Conservation (phyloP, 2,888 invertebrate species). For the Myopa tessellatipennis region DNA sequence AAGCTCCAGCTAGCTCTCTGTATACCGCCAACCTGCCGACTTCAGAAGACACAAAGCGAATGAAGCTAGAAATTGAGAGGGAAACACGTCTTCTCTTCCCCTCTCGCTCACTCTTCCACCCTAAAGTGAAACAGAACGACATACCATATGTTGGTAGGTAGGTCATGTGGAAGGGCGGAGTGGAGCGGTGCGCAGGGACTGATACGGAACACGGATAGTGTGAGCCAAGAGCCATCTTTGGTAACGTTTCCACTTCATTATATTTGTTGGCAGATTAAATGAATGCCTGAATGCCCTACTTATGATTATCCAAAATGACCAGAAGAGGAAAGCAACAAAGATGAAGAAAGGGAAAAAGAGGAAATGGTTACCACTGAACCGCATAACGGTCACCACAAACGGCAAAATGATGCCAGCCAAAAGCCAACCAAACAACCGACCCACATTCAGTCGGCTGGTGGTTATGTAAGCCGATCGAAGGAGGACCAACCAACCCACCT, state of each 20-base stretch:
- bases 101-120: too few relatives aligned
- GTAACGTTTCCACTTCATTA: conserved; percentile 1
- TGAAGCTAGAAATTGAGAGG: too few relatives aligned
- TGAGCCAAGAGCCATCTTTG: background rate
- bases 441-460: background rate
- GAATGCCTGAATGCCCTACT: background rate
- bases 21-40: background rate
- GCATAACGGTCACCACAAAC: conserved; percentile 18
- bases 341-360: background rate
- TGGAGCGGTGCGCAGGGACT: too few relatives aligned
- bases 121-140: too few relatives aligned
- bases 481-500: background rate
- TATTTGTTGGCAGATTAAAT: background rate
- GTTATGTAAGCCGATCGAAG: background rate
- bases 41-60: too few relatives aligned
- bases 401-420: conserved; percentile 3
- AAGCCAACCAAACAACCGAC: too few relatives aligned
- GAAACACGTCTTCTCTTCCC: too few relatives aligned
- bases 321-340: background rate
- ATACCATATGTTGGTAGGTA: too few relatives aligned
- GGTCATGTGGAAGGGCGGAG: too few relatives aligned
- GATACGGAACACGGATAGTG: too few relatives aligned
- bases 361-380: background rate
- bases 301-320: background rate
- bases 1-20: background rate